Evolutionary conservation across 2,113 vertebrate species (phyloP), one percentile per base, ranked within the genome.

Genomic region (Erinaceus europaeus): DNA sequence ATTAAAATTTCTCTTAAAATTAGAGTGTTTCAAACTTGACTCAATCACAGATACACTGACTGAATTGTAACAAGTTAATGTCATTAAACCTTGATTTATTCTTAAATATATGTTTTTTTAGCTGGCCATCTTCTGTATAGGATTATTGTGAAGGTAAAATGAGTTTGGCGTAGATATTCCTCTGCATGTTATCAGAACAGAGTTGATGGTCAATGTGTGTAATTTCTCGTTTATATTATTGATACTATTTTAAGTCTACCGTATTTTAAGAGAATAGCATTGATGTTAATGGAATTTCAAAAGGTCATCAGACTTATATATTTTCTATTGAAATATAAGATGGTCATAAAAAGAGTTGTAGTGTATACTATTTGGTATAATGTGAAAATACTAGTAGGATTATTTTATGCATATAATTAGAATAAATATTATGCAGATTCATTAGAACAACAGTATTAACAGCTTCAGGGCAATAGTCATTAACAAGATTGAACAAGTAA

Each of bases 351-450:
- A 91, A 61, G 17, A 5, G 77, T 11, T 71, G 3, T n/a, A 67
- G n/a, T 81, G 29, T 18, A 57, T n/a, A 69, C 23, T 82, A 25
- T 20, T 64, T n/a, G 57, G 6, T 9, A 59, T 65, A 92, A 89
- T 84, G 48, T 89, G 27, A 80, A 36, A 71, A 87, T 93, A 93
- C 38, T 91, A 9, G 94, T 79, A 91, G 48, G 14, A 92, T 91
- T 10, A 72, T 93, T 65, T 91, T 89, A 65, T 57, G 52, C 12
- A 83, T 67, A 94, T 90, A 89, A 94, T 92, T 88, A 81, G 42
- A 62, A 72, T 64, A 92, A 94, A 68, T 74, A 8, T n/a, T 88
- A 50, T 18, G n/a, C 14, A 92, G 90, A 68, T 90, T 83, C 82
- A 81, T 71, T 91, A 72, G 38, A 57, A 93, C 23, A 95, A 91